Evolutionary conservation across 2,888 invertebrate genomes (phyloP), one percentile per base, ranked within the genome.

Genomic region (Acrobasis consociella): DNA sequence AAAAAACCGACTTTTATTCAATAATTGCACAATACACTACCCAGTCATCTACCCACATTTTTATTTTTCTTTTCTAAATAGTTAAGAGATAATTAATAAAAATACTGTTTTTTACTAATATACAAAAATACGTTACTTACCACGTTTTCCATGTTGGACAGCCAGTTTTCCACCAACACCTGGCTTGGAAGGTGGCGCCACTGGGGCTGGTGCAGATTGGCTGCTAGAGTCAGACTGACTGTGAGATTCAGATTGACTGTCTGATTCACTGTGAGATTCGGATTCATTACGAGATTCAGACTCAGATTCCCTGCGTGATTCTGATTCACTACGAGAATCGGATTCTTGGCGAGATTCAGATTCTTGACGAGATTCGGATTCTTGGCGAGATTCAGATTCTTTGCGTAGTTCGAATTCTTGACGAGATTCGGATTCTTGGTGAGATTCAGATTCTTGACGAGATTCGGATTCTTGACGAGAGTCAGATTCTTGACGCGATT

Each of bases 161-260:
- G 64, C 62, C 49, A 62, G 60, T 50, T 64, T 53, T 8, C 53
- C 51, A 16, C 62, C 53, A 17, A 46, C 38, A 31, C 64, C 64
- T 11, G 64, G 64, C 49, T 51, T 56, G 13, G 52, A 55, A 13
- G 62, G 62, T 37, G 62, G 61, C 15, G 37, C 11, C 17, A 46
- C 13, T 46, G 46, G 46, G 2, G 46, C n/a, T 11, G 46, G 11
- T 8, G 11, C 42, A 15, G 50, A 17, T 51, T 39, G 15, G 13
- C 17, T 17, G 3, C 38, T 11, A n/a, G 50, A 38, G n/a, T 49
- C 39, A 9, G 60, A 49, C 11, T 37, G 49, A 16, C 59, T 56
- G 10, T 55, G n/a, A 39, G 55, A 17, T 5, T n/a, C n/a, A 8
- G 49, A 13, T 49, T 49, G 7, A 22, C 46, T 58, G 1, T 49